phyloP scores from a whole-genome alignment of 2,888 invertebrate species.

The Sesamia inferens region DNA sequence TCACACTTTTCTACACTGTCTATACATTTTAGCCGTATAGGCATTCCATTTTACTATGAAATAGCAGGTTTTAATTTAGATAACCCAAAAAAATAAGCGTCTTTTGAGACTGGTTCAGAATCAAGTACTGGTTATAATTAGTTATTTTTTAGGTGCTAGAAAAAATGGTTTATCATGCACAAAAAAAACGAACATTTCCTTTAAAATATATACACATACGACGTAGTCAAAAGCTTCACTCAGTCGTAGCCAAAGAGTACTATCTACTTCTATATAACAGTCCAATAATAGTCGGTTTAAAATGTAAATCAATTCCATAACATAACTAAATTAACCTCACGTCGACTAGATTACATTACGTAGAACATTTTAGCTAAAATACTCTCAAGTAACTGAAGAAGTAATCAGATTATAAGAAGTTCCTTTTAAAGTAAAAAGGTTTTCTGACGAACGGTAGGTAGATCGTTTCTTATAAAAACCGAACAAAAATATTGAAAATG shows the following conservation, averaged over 20 bases:
- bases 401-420: conserved; percentile 44
- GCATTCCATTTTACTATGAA: too few species aligned
- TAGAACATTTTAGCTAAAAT: conserved; percentile 18
- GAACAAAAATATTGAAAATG: neutral
- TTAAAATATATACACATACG: too few species aligned
- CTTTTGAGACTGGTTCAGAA: too few species aligned
- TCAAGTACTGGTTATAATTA: too few species aligned
- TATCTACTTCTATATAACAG: too few species aligned
- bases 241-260: too few species aligned
- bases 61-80: too few species aligned
- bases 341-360: conserved; percentile 5
- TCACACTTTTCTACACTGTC: neutral
- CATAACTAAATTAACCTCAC: conserved; percentile 5
- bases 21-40: too few species aligned
- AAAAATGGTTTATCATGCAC: too few species aligned
- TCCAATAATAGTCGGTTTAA: neutral
- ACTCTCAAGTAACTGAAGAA: conserved; percentile 17
- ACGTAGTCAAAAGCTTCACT: neutral
- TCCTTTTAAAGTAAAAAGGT: conserved; percentile 37
- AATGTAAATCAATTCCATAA: conserved; percentile 2
- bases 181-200: too few species aligned
- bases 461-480: conserved; percentile 4
- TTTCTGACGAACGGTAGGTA: neutral
- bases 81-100: too few species aligned
- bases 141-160: too few species aligned